Percentiles rank a stretch among this genome's conserved stretches.
These are phyloP conservation scores for Mesaphorura yosii DNA, from an alignment of 1,140 invertebrate genomes.

Conservation along the genomic window DNA sequence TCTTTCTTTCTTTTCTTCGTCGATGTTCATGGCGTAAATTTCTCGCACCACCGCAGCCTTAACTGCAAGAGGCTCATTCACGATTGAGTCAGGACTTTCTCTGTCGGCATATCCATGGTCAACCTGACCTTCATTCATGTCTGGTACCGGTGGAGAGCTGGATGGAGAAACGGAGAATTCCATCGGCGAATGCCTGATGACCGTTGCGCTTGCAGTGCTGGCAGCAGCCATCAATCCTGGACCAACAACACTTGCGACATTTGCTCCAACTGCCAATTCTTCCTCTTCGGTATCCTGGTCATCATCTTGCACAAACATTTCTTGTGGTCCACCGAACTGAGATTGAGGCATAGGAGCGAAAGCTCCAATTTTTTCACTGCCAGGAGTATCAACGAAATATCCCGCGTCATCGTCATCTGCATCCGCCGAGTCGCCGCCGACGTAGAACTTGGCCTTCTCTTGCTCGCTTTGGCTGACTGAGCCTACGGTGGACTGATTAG, in stretches of 20 bases:
- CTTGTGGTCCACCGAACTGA: neutral
- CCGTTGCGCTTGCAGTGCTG: slow-evolving; percentile 22
- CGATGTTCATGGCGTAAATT: no score
- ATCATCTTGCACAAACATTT: slow-evolving; percentile 2
- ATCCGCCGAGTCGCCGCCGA: neutral
- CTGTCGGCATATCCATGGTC: no score
- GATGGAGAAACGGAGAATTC: slow-evolving; percentile 28
- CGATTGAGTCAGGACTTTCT: no score
- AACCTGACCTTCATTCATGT: no score
- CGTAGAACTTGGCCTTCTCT: slow-evolving; percentile 2
- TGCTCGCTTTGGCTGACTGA: neutral
- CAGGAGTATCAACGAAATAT: no score
- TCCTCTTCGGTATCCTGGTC: slow-evolving; percentile 31
- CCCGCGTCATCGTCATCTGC: neutral
- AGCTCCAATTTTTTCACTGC: no score
- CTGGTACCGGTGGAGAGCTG: no score
- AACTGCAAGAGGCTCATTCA: no score
- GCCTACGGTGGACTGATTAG: no score
- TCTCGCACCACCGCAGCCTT: no score
- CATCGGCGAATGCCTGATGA: slow-evolving; percentile 22
- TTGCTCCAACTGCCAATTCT: slow-evolving; percentile 22
- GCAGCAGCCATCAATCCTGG: slow-evolving; percentile 25
- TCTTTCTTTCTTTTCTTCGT: no score
- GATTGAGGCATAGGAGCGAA: neutral
- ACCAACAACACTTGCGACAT: slow-evolving; percentile 11